These are phyloP conservation scores for Zaprionus bogoriensis DNA, from an alignment of 2,888 invertebrate species.

Conservation along the genomic window DNA sequence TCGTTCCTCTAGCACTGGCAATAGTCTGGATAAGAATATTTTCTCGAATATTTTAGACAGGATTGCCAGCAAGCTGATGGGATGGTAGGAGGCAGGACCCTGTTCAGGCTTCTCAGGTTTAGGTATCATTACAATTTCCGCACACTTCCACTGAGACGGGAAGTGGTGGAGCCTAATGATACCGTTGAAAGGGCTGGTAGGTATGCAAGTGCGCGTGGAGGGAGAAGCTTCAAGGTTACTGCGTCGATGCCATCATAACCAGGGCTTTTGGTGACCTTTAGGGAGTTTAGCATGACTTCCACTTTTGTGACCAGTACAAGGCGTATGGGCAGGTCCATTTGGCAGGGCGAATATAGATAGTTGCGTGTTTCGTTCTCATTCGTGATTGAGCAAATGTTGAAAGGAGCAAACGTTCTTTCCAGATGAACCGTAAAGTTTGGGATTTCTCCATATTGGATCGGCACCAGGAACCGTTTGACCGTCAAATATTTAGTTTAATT, in stretches of 20 bases:
- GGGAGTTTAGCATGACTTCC: neutral
- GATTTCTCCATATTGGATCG: conserved; percentile 10
- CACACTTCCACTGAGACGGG: neutral
- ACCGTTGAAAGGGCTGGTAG: no score
- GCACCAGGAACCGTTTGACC: no score
- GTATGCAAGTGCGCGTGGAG: neutral
- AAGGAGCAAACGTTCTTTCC: neutral
- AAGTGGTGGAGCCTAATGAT: neutral
- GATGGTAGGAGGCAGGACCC: neutral
- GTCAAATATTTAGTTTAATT: no score
- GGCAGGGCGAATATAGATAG: conserved; percentile 12
- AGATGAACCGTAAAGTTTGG: conserved; percentile 1
- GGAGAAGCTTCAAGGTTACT: neutral
- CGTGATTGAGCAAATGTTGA: neutral
- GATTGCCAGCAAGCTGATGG: neutral
- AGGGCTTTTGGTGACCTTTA: neutral
- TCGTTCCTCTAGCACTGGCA: neutral
- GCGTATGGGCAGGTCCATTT: conserved; percentile 12
- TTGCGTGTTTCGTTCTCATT: neutral
- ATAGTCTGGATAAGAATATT: neutral
- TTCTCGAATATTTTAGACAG: conserved; percentile 3
- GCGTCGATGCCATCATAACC: neutral
- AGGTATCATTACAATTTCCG: neutral
- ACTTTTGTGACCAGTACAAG: conserved; percentile 3
- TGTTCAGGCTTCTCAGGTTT: conserved; percentile 3